Conservation (phyloP, 1,140 invertebrate genomes). For the Pentalonia nigronervosa region DNA sequence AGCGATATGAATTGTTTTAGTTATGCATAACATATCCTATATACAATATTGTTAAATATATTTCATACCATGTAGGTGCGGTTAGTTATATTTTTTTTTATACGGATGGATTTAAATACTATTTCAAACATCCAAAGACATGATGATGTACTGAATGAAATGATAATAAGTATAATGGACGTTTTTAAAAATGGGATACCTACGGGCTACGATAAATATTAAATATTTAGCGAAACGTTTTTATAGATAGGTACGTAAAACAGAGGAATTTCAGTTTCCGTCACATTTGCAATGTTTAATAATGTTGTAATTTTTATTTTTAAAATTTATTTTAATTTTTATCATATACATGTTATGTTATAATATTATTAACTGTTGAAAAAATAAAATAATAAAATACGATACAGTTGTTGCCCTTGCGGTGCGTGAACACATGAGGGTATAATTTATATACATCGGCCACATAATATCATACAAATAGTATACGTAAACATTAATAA, state of each 20-base stretch:
- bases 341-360: not conserved
- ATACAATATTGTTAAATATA: not conserved
- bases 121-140: not conserved
- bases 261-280: not conserved
- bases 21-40: not conserved
- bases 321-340: conserved; percentile 5
- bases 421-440: not conserved
- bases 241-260: not conserved
- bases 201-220: not conserved
- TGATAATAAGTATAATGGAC: not conserved
- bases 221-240: not conserved
- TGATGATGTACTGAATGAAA: not conserved
- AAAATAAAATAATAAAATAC: not conserved
- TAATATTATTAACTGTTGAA: not conserved
- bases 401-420: conserved; percentile 13
- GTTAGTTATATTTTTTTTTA: not conserved
- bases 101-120: not conserved
- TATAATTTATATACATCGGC: not conserved
- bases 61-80: not conserved
- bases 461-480: not conserved
- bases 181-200: not conserved
- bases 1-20: not conserved
- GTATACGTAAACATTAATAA: not conserved
- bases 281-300: not conserved
- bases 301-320: too few relatives aligned